Conservation (phyloP, 2,113 vertebrate genomes). For the Petrocephalus zakoni region DNA sequence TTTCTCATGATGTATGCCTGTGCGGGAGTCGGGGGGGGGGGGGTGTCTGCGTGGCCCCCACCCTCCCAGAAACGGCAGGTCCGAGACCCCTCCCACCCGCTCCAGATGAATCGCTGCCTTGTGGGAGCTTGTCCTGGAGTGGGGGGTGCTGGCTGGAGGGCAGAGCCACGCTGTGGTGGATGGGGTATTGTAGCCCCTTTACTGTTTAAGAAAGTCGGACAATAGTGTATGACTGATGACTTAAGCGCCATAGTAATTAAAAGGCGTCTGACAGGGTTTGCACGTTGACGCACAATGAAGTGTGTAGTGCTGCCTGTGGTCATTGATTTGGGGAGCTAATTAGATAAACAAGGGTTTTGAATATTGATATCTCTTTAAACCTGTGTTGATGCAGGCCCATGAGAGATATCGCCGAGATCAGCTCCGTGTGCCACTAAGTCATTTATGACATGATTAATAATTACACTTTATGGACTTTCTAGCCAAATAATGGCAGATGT, state of each 20-base stretch:
- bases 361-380: slow-evolving; percentile 80
- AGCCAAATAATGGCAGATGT: slow-evolving; percentile 37
- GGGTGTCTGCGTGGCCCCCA: no score
- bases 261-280: not conserved
- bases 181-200: no score
- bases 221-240: not conserved
- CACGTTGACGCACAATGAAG: not conserved
- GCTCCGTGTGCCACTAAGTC: slow-evolving; percentile 58
- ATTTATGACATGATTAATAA: slow-evolving; percentile 66
- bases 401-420: slow-evolving; percentile 63
- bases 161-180: no score
- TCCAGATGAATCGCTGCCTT: no score
- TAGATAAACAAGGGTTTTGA: slow-evolving; percentile 75
- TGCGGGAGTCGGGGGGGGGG: no score
- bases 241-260: not conserved
- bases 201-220: not conserved
- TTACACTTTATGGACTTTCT: slow-evolving; percentile 60
- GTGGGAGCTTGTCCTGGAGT: no score
- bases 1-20: no score
- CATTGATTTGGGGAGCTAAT: slow-evolving; percentile 47
- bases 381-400: slow-evolving; percentile 57
- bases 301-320: not conserved
- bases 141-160: no score
- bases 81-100: no score
- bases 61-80: no score